Evolutionary conservation across 2,797 vertebrate species (phyloP), one percentile per base, ranked within the genome.

Genomic region (Microcaecilia unicolor): DNA sequence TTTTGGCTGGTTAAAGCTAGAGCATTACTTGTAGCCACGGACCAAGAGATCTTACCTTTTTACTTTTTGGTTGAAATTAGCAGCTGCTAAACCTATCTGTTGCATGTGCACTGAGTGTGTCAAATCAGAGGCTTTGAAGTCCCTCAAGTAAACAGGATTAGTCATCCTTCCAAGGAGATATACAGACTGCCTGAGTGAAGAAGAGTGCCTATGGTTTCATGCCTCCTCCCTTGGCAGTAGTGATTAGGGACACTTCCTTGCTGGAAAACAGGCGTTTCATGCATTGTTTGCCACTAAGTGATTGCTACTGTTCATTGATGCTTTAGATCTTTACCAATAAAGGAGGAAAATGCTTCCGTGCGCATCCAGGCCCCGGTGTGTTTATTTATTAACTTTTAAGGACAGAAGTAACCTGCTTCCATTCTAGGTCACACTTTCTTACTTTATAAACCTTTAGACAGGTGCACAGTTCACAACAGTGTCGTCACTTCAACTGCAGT

Each of bases 71-170:
- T 52, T 51, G 43, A 46, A 28, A 28, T 34, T 18, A 35, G 48
- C 53, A 56, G 50, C 42, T 61, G 39, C 51, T 41, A 2, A 16
- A 44, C 31, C 35, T 47, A 43, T 37, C 47, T 44, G 31, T 22
- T 43, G 4, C 20, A 15, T 20, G n/a, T 24, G 19, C 28, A 24
- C 34, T 15, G 17, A 33, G 40, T 35, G 24, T 44, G 28, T 47
- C 48, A 40, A 34, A 48, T 33, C 25, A 44, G 44, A 57, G 40
- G 33, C 64, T 68, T 65, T 64, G 62, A 63, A 56, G 48, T 31
- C 47, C 28, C 48, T 42, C 1, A n/a, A 24, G 49, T 64, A 57
- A 65, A 73, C 34, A 53, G 55, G 55, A 72, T 74, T 70, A 63
- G 49, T 37, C 8, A 11, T 3, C 22, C 51, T 59, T 62, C 42